Conservation (phyloP, 2,113 vertebrate species). For the Falco punctatus region DNA sequence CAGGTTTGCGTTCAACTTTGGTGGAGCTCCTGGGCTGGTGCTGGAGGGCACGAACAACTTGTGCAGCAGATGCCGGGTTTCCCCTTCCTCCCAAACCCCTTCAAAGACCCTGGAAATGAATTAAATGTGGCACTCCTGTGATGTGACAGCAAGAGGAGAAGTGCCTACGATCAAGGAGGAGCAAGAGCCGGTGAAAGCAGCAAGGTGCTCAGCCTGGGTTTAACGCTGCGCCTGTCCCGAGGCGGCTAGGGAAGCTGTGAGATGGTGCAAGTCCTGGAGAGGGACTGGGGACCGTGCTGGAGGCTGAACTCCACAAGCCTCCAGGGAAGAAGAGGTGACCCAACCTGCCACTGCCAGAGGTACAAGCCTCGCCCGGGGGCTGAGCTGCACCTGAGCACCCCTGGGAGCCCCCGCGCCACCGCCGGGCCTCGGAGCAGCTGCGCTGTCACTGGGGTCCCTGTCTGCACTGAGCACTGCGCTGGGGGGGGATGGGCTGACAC, state of each 20-base stretch:
- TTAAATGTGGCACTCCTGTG: rapidly evolving
- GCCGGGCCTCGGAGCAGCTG: rapidly evolving
- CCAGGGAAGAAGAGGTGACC: not conserved
- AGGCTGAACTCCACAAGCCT: not conserved
- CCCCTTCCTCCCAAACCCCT: not conserved
- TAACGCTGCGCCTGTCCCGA: not conserved
- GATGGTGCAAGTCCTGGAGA: not conserved
- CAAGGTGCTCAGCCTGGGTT: not conserved
- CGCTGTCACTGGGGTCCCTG: rapidly evolving
- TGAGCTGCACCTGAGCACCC: not conserved
- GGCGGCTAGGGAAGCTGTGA: not conserved
- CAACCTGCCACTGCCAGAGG: rapidly evolving
- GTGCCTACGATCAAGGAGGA: rapidly evolving
- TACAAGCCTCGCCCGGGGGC: not conserved
- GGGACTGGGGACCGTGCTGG: not conserved
- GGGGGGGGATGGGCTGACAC: rapidly evolving
- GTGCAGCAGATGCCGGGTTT: rapidly evolving
- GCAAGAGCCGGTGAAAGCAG: rapidly evolving
- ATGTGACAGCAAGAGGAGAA: not conserved
- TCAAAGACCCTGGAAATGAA: not conserved
- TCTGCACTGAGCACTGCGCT: rapidly evolving
- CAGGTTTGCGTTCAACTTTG: not conserved
- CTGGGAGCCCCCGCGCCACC: rapidly evolving
- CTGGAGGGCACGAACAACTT: not conserved
- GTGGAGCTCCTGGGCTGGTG: not conserved